These are phyloP conservation scores for Spinus olivaceus DNA, from an alignment of 2,797 vertebrate genomes.

Conservation along the genomic window DNA sequence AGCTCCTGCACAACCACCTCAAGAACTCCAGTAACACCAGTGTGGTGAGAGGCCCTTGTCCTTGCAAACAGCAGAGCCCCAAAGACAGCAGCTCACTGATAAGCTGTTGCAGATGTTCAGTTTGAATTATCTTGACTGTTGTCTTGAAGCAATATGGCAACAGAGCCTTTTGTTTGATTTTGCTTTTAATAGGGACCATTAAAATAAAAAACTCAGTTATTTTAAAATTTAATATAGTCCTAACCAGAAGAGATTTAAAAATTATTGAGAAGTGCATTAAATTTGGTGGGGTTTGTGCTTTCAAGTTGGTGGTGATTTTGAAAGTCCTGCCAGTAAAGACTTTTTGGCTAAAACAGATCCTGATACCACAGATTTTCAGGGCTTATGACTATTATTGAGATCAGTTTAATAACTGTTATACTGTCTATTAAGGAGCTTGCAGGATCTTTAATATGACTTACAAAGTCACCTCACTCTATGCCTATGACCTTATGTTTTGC, in stretches of 20 bases:
- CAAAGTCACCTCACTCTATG: background rate
- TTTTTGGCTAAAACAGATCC: background rate
- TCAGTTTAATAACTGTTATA: background rate
- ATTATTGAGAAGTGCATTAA: background rate
- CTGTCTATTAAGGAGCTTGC: background rate
- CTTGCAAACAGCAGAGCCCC: background rate
- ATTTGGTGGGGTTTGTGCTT: background rate
- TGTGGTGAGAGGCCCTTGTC: conserved; percentile 79
- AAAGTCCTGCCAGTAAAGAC: background rate
- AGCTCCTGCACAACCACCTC: conserved; percentile 95
- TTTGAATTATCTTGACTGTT: background rate
- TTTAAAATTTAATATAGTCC: background rate
- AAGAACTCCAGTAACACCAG: conserved; percentile 92
- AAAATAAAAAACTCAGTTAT: background rate
- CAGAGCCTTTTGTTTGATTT: background rate
- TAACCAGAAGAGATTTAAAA: background rate
- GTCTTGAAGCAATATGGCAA: background rate
- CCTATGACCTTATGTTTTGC: background rate
- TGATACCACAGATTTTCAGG: background rate
- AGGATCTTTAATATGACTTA: background rate
- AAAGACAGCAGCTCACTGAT: background rate
- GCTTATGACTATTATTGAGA: background rate
- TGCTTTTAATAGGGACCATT: background rate
- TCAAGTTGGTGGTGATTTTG: background rate
- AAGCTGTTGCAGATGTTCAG: conserved; percentile 4